phyloP scores from a whole-genome alignment of 2,888 invertebrate genomes.

The Ophion ventricosus region DNA sequence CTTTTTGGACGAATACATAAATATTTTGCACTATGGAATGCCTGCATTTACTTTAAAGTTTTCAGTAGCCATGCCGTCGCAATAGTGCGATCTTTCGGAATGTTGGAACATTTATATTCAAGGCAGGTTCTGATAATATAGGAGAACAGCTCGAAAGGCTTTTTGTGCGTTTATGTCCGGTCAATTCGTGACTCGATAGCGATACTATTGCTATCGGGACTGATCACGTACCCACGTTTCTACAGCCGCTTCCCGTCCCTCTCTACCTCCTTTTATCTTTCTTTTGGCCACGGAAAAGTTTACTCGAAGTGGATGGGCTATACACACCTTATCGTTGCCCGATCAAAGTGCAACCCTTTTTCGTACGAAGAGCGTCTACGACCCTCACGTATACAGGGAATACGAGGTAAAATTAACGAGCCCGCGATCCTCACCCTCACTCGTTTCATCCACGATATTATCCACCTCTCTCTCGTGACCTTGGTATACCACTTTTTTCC shows the following conservation, averaged over 20 bases:
- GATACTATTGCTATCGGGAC: conserved; percentile 38
- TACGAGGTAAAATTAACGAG: not conserved
- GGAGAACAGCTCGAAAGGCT: conserved; percentile 41
- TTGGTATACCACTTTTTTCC: not conserved
- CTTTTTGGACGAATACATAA: not conserved
- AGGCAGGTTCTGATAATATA: conserved; percentile 29
- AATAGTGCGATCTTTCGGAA: not conserved
- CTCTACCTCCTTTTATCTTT: not conserved
- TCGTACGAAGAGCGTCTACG: conserved; percentile 19
- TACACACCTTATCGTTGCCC: conserved; percentile 52
- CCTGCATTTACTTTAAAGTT: not conserved
- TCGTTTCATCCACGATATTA: not conserved
- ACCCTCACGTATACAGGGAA: not conserved
- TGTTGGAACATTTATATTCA: conserved; percentile 30
- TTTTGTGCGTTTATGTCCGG: conserved; percentile 52
- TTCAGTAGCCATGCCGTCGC: not conserved
- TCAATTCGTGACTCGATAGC: conserved; percentile 56
- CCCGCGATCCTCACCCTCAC: not conserved
- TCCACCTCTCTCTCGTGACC: not conserved
- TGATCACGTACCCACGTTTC: conserved; percentile 47
- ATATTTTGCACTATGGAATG: not conserved
- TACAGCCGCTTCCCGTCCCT: not conserved
- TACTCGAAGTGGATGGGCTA: conserved; percentile 40
- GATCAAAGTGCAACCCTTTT: conserved; percentile 64
- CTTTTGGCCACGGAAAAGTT: conserved; percentile 32